Percentiles rank a stretch among this genome's conserved stretches.
These are phyloP conservation scores for Nylanderia fulva DNA, from an alignment of 1,140 invertebrate species.

Conservation along the genomic window DNA sequence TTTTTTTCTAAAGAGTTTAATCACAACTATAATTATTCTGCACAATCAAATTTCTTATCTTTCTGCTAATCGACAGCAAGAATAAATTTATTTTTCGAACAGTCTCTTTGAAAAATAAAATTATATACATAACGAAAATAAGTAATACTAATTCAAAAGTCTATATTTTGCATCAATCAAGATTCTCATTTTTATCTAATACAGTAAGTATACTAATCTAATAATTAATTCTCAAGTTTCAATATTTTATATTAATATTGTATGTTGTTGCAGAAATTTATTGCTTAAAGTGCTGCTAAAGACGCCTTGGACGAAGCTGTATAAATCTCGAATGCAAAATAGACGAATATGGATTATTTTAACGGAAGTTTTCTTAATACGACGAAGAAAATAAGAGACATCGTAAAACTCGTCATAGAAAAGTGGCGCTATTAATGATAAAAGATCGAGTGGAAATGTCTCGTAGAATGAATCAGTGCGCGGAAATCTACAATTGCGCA, in stretches of 20 bases:
- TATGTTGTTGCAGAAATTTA: background rate
- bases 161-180: background rate
- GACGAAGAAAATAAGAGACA: background rate
- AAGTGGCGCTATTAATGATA: background rate
- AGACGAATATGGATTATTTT: background rate
- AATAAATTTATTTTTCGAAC: background rate
- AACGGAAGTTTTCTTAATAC: background rate
- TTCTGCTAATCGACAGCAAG: background rate
- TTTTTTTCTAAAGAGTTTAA: background rate
- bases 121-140: background rate
- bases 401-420: conserved; percentile 7
- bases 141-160: background rate
- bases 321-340: background rate
- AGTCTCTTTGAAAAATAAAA: background rate
- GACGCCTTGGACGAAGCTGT: background rate
- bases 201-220: background rate
- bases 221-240: background rate
- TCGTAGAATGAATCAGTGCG: background rate
- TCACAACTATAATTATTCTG: background rate
- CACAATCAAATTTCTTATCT: background rate
- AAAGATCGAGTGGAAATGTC: background rate
- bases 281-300: background rate
- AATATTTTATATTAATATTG: conserved; percentile 3
- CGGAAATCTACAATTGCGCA: background rate
- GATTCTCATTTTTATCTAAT: conserved; percentile 19